A percentile compares a stretch with the other conserved stretches of the same genome.
phyloP scores from a whole-genome alignment of 2,797 vertebrate species.

The Miichthys miiuy region DNA sequence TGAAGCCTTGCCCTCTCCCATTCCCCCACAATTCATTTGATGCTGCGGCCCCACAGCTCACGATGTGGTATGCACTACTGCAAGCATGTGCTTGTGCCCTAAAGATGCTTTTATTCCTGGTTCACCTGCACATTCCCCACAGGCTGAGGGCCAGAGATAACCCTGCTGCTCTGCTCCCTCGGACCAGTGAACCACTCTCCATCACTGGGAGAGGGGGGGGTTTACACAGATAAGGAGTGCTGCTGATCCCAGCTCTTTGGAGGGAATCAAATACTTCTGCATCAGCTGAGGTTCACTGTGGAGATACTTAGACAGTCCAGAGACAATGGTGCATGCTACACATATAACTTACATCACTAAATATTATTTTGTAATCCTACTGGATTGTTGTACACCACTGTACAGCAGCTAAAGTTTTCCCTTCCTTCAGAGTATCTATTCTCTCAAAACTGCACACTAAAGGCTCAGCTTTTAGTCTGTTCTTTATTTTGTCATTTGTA shows the following conservation, averaged over 20 bases:
- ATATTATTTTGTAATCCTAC: slow-evolving; percentile 3
- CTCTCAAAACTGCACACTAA: slow-evolving; percentile 19
- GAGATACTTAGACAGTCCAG: slow-evolving; percentile 1
- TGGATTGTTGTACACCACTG: not conserved
- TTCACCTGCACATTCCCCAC: slow-evolving; percentile 67
- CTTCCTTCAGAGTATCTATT: slow-evolving; percentile 19
- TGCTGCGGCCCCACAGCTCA: slow-evolving; percentile 51
- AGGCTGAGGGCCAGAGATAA: slow-evolving; percentile 72
- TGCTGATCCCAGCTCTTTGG: slow-evolving; percentile 55
- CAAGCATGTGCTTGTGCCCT: slow-evolving; percentile 56
- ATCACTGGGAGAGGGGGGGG: slow-evolving; percentile 38
- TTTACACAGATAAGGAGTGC: slow-evolving; percentile 61
- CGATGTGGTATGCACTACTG: slow-evolving; percentile 57
- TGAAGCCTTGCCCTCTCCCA: slow-evolving; percentile 77
- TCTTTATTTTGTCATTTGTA: slow-evolving; percentile 53
- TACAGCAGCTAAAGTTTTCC: not conserved
- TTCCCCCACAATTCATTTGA: slow-evolving; percentile 60
- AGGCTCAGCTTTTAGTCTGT: not conserved
- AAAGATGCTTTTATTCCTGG: slow-evolving; percentile 66
- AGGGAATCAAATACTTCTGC: slow-evolving; percentile 55
- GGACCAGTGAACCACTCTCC: slow-evolving; percentile 58
- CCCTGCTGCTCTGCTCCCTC: slow-evolving; percentile 48
- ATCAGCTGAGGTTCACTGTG: slow-evolving; percentile 39
- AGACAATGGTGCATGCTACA: slow-evolving; percentile 20
- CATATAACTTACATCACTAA: slow-evolving; percentile 6